Evolutionary conservation across 2,888 invertebrate genomes (phyloP).

Genomic region (Aphodius granarius): DNA sequence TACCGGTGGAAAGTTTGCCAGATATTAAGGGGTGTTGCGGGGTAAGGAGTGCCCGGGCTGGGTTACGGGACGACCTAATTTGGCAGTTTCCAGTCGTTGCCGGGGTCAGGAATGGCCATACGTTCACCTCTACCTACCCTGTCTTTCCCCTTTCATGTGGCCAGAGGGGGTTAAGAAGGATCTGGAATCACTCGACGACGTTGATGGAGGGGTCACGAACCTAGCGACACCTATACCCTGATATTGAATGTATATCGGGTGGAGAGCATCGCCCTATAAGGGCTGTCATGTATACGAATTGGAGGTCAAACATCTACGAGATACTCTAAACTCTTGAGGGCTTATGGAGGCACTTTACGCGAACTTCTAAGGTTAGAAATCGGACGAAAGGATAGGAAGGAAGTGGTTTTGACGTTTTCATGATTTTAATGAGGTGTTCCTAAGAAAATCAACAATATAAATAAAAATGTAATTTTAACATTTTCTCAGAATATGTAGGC

Average conservation of each 20-base stretch:
- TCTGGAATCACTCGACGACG: background rate
- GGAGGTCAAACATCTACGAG: background rate
- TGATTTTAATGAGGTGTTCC: no score
- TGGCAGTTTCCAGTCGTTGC: background rate
- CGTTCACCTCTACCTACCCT: background rate
- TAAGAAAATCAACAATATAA: no score
- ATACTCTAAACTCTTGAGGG: background rate
- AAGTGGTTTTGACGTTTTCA: background rate
- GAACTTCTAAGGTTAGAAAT: background rate
- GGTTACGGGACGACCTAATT: background rate
- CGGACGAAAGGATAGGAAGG: background rate
- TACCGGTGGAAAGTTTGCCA: background rate
- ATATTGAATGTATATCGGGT: background rate
- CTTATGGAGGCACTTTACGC: background rate
- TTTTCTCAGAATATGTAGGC: no score
- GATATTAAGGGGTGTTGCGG: background rate
- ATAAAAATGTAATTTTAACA: no score
- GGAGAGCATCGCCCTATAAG: background rate
- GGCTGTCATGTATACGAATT: background rate
- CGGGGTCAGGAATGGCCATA: background rate
- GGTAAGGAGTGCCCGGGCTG: background rate
- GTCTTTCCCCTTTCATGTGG: background rate
- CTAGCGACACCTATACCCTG: background rate
- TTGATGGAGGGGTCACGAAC: background rate
- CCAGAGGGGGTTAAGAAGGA: background rate